phyloP scores from a whole-genome alignment of 2,888 invertebrate genomes.

The Hirtodrosophila trivittata region DNA sequence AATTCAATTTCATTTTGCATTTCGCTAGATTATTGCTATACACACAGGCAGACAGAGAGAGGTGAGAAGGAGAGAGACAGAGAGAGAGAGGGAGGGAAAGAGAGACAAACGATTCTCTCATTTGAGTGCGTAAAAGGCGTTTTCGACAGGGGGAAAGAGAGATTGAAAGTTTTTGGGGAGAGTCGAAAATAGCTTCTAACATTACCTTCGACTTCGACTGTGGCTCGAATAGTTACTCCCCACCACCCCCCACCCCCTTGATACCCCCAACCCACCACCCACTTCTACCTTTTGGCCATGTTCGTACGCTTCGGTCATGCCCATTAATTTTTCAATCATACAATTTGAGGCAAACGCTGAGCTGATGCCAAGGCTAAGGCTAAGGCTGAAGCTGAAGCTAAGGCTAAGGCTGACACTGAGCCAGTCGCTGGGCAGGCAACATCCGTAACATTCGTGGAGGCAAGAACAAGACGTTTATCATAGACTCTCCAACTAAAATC shows the following conservation, averaged over 20 bases:
- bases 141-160: too few species aligned
- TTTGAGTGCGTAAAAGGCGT: constrained; percentile 39
- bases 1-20: constrained; percentile 70
- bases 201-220: too few species aligned
- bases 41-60: constrained; percentile 14
- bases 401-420: constrained; percentile 18
- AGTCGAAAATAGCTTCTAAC: too few species aligned
- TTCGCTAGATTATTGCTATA: constrained; percentile 59
- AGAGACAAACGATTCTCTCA: not conserved
- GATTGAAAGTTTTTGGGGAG: too few species aligned
- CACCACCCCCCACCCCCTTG: too few species aligned
- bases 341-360: constrained; percentile 59
- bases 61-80: not conserved
- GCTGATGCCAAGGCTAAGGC: constrained; percentile 6
- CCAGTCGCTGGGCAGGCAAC: not conserved
- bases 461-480: constrained; percentile 53
- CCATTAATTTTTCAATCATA: constrained; percentile 81
- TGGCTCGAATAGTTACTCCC: too few species aligned
- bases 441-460: constrained; percentile 6
- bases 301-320: constrained; percentile 46
- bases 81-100: not conserved
- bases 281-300: not conserved
- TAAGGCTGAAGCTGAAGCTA: constrained; percentile 13
- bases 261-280: too few species aligned
- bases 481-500: constrained; percentile 64